Conservation (phyloP, 2,888 invertebrate genomes). For the Synanthedon andrenaeformis region DNA sequence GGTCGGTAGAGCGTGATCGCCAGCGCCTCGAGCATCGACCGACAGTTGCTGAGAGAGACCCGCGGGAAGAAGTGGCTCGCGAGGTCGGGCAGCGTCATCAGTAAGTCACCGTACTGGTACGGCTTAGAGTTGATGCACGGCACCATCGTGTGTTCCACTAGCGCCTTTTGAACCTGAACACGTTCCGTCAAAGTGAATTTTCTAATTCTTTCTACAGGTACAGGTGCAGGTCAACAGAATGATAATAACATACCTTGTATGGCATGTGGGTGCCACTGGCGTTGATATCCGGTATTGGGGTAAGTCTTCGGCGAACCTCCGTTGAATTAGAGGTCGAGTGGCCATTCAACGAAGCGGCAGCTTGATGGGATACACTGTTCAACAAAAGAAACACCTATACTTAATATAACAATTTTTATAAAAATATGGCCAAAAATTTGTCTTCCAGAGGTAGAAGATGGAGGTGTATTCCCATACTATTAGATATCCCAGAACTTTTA, state of each 20-base stretch:
- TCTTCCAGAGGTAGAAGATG: too few species aligned
- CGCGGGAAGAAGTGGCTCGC: slow-evolving; percentile 84
- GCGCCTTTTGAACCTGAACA: slow-evolving; percentile 79
- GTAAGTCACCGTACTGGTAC: slow-evolving; percentile 82
- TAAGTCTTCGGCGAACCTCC: slow-evolving; percentile 72
- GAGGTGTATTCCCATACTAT: too few species aligned
- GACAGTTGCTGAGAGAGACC: slow-evolving; percentile 79
- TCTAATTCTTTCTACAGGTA: neutral
- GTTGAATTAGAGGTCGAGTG: slow-evolving; percentile 57
- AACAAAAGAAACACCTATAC: slow-evolving; percentile 7
- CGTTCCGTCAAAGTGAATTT: too few species aligned
- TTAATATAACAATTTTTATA: neutral
- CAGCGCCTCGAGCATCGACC: slow-evolving; percentile 84
- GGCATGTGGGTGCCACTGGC: slow-evolving; percentile 77
- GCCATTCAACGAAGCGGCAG: slow-evolving; percentile 58
- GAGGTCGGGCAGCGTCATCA: slow-evolving; percentile 86
- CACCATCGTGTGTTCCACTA: slow-evolving; percentile 84
- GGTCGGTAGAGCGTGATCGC: slow-evolving; percentile 84
- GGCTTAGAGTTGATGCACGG: slow-evolving; percentile 91
- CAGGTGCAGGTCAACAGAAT: too few species aligned
- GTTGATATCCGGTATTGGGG: slow-evolving; percentile 77
- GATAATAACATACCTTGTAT: slow-evolving; percentile 65
- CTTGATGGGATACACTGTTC: slow-evolving; percentile 50
- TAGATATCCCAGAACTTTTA: too few species aligned
- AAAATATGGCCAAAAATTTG: too few species aligned